Evolutionary conservation across 2,113 vertebrate species (phyloP).

Genomic region (Eulemur macaco): DNA sequence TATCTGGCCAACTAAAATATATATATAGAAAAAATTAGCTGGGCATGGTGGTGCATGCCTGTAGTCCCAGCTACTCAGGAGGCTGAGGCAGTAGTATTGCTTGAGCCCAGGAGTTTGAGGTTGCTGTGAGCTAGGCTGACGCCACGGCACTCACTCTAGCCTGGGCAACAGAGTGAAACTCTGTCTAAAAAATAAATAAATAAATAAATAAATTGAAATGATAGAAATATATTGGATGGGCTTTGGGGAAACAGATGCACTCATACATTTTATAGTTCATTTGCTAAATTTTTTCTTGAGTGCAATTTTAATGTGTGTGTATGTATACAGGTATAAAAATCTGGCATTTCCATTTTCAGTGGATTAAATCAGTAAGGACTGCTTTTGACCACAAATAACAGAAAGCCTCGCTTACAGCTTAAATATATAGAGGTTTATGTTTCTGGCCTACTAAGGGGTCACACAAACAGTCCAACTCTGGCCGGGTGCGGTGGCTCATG

Average conservation of each 20-base stretch:
- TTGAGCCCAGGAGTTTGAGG: no score
- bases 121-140: no score
- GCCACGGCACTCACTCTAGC: no score
- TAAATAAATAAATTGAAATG: slow-evolving; percentile 30
- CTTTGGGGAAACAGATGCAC: not conserved
- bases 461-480: not conserved
- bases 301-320: not conserved
- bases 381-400: not conserved
- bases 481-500: no score
- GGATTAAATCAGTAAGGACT: not conserved
- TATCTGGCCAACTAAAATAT: no score
- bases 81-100: no score
- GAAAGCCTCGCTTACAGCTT: not conserved
- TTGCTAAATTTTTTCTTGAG: not conserved
- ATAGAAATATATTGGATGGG: not conserved
- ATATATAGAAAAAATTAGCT: no score
- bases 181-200: not conserved
- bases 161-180: no score
- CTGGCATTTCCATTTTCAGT: not conserved
- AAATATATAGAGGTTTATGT: not conserved
- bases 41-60: no score
- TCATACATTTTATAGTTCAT: not conserved
- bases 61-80: no score
- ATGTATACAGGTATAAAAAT: not conserved
- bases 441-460: not conserved